Evolutionary conservation across 2,113 vertebrate species (phyloP).

Genomic region (Athene noctua): DNA sequence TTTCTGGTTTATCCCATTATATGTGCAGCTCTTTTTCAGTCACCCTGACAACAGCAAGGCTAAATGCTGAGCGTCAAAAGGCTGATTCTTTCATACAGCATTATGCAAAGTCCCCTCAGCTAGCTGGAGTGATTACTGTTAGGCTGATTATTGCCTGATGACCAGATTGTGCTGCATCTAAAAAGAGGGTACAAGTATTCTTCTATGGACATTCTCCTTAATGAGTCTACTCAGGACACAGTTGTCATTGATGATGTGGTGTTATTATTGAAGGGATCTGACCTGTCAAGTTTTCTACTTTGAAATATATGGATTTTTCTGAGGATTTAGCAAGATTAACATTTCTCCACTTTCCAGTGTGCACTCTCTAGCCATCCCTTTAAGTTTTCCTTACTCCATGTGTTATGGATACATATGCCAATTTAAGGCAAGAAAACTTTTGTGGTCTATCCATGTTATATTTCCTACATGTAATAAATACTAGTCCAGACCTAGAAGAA

Average conservation of each 20-base stretch:
- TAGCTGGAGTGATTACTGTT: not conserved
- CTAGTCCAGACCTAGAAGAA: not conserved
- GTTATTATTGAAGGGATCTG: not conserved
- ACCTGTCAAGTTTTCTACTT: not conserved
- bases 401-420: not conserved
- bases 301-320: not conserved
- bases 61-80: conserved; percentile 16
- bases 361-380: not conserved
- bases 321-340: not conserved
- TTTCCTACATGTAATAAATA: not conserved
- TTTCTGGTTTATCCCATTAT: not conserved
- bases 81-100: not conserved
- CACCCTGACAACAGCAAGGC: conserved; percentile 7
- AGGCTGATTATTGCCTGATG: conserved; percentile 40
- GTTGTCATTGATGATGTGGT: not conserved
- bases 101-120: not conserved
- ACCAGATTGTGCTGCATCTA: not conserved
- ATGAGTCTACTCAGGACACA: not conserved
- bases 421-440: not conserved
- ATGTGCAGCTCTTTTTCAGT: not conserved
- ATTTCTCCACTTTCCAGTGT: not conserved
- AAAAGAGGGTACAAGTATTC: not conserved
- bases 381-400: not conserved
- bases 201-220: not conserved
- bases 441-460: not conserved